Conservation (phyloP, 2,797 vertebrate genomes). For the Micromesistius poutassou region DNA sequence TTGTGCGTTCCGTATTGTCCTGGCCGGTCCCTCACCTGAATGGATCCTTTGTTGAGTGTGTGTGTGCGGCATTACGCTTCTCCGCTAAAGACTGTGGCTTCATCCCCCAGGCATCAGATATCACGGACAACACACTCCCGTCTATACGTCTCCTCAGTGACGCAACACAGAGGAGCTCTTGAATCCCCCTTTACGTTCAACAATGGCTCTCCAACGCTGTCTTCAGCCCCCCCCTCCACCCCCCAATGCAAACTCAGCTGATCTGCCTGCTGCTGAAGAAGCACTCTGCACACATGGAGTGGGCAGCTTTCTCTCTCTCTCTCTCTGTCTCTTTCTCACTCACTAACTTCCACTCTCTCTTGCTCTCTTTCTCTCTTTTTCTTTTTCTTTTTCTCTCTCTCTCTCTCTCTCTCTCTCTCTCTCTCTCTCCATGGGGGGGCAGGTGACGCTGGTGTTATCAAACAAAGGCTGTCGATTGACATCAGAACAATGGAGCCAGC, state of each 20-base stretch:
- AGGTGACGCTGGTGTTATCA: conserved; percentile 3
- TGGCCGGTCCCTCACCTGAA: background rate
- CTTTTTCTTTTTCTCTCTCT: background rate
- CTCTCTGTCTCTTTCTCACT: too few relatives aligned
- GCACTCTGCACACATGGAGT: background rate
- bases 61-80: too few relatives aligned
- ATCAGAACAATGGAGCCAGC: conserved; percentile 74
- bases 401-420: background rate
- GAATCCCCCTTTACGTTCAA: background rate
- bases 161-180: background rate
- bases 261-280: background rate
- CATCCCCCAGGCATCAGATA: too few relatives aligned
- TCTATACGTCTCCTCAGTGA: background rate
- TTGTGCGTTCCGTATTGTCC: background rate
- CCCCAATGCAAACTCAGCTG: background rate
- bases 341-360: too few relatives aligned
- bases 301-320: background rate
- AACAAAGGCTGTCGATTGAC: conserved; percentile 72
- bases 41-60: too few relatives aligned
- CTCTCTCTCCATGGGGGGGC: background rate
- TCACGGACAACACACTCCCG: too few relatives aligned
- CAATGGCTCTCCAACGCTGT: background rate
- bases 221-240: background rate
- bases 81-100: background rate
- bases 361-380: too few relatives aligned